Evolutionary conservation across 2,888 invertebrate genomes (phyloP).

Genomic region (Osmoderma eremita): DNA sequence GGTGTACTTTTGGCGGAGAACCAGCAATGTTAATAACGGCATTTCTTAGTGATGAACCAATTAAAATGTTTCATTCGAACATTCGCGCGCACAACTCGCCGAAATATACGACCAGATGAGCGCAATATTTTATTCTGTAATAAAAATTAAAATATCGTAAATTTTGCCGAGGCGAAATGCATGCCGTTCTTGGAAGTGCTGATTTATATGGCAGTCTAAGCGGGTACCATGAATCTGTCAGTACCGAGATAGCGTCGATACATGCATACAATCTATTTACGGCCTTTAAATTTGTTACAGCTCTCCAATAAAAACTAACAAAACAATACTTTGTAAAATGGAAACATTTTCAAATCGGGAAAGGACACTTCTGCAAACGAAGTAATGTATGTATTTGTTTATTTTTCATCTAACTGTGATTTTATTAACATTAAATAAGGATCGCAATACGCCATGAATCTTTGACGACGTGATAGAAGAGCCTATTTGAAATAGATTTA

Average conservation of each 20-base stretch:
- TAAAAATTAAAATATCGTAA: constrained; percentile 43
- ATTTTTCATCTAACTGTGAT: too few relatives aligned
- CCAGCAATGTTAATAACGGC: constrained; percentile 51
- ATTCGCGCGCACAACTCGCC: constrained; percentile 29
- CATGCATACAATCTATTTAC: too few relatives aligned
- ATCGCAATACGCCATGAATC: too few relatives aligned
- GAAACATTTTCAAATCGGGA: too few relatives aligned
- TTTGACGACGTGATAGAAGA: too few relatives aligned
- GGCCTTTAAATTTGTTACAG: too few relatives aligned
- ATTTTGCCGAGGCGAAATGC: constrained; percentile 32
- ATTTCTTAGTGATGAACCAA: constrained; percentile 50
- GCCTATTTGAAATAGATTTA: too few relatives aligned
- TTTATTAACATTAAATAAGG: too few relatives aligned
- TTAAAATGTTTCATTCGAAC: constrained; percentile 48
- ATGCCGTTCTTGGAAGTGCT: constrained; percentile 29
- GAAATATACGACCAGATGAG: constrained; percentile 41
- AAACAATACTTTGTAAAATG: too few relatives aligned
- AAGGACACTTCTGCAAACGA: too few relatives aligned
- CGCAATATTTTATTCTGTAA: constrained; percentile 38
- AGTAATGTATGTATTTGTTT: too few relatives aligned
- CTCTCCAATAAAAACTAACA: too few relatives aligned
- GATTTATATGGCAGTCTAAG: constrained; percentile 34
- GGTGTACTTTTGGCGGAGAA: constrained; percentile 48
- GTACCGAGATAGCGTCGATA: not conserved
- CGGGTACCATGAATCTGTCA: constrained; percentile 10